Percentiles rank a stretch among this genome's conserved stretches.
Conservation (phyloP, 1,140 invertebrate genomes). For the Drosophila jambulina region DNA sequence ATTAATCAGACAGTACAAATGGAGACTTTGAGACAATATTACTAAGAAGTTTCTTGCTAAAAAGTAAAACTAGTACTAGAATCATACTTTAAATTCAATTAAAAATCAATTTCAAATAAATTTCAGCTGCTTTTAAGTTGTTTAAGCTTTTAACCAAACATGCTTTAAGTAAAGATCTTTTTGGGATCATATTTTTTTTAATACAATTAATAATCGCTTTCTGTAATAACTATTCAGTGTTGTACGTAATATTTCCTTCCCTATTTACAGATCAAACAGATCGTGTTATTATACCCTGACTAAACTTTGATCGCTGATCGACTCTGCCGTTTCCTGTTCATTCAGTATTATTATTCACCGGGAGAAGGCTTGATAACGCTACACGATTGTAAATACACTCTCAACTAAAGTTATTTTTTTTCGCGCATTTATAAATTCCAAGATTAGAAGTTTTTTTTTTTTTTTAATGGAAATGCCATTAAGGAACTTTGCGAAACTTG, state of each 20-base stretch:
- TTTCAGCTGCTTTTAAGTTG: not conserved
- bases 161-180: too few species aligned
- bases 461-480: not conserved
- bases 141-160: not conserved
- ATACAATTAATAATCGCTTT: not conserved
- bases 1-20: not conserved
- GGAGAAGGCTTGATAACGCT: slow-evolving; percentile 14
- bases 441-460: slow-evolving; percentile 9
- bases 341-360: not conserved
- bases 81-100: not conserved
- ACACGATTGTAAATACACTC: not conserved
- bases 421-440: not conserved
- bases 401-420: not conserved
- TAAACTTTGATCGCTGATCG: slow-evolving; percentile 24
- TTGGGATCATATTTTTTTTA: too few species aligned
- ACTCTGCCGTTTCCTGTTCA: slow-evolving; percentile 19
- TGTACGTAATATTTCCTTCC: not conserved
- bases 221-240: not conserved
- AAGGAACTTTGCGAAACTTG: not conserved
- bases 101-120: not conserved
- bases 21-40: not conserved
- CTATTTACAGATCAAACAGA: not conserved
- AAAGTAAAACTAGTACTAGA: not conserved
- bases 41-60: not conserved
- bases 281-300: not conserved